Conservation (phyloP, 2,888 invertebrate species). For the Yponomeuta cagnagella region DNA sequence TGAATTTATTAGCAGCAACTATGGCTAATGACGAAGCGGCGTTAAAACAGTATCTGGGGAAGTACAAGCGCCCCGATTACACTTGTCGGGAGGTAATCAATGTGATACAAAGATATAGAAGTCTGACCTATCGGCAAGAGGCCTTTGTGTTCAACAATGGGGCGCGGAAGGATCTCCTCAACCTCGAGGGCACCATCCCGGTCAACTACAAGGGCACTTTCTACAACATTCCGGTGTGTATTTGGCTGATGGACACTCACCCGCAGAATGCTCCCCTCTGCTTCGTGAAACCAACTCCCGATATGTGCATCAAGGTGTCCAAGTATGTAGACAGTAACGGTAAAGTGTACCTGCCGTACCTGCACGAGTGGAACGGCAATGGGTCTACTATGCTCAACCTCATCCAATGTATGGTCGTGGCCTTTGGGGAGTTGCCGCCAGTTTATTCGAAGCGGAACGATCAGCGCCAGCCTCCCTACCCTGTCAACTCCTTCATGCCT, state of each 20-base stretch:
- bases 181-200: conserved; percentile 94
- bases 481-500: conserved; percentile 64
- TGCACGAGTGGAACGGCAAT: conserved; percentile 93
- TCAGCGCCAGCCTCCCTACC: conserved; percentile 76
- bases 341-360: conserved; percentile 95
- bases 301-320: conserved; percentile 97
- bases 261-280: conserved; percentile 97
- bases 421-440: conserved; percentile 97
- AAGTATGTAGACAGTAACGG: conserved; percentile 96
- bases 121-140: conserved; percentile 62
- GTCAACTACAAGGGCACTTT: conserved; percentile 90
- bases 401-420: conserved; percentile 92
- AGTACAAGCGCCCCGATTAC: conserved; percentile 66
- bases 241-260: conserved; percentile 98
- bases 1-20: background rate
- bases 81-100: conserved; percentile 62
- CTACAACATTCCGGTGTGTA: conserved; percentile 97
- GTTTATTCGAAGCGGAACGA: conserved; percentile 86
- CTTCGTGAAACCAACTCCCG: conserved; percentile 94
- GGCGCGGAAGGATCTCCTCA: conserved; percentile 84
- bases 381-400: conserved; percentile 91
- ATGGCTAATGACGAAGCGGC: conserved; percentile 65
- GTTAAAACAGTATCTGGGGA: conserved; percentile 57
- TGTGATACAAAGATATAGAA: conserved; percentile 61
- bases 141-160: conserved; percentile 92